Percentiles rank a stretch among this genome's conserved stretches.
phyloP scores from a whole-genome alignment of 2,113 vertebrate genomes.

The Rutilus rutilus region DNA sequence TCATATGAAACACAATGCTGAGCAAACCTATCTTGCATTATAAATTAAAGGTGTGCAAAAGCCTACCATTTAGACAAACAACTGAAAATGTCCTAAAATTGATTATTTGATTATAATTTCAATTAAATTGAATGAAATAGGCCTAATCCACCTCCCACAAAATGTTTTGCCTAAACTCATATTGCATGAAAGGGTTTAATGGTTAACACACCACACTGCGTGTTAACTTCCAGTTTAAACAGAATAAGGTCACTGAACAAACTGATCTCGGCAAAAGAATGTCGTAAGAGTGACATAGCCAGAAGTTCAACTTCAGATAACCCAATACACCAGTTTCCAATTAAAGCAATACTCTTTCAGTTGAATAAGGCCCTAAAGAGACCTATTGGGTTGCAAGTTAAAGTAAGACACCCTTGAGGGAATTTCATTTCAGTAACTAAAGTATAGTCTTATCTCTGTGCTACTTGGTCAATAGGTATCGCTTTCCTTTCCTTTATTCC shows the following conservation, averaged over 20 bases:
- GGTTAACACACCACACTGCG: neutral
- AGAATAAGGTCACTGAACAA: neutral
- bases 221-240: neutral
- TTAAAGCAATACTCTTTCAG: conserved; percentile 4
- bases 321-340: neutral
- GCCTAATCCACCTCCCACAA: neutral
- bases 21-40: too few relatives aligned
- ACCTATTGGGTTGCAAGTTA: conserved; percentile 4
- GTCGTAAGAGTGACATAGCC: neutral
- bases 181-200: conserved; percentile 10
- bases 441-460: conserved; percentile 17
- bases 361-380: neutral
- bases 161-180: neutral
- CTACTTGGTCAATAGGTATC: conserved; percentile 13
- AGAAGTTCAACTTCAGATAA: neutral
- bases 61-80: too few relatives aligned
- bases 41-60: too few relatives aligned
- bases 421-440: conserved; percentile 17
- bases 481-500: neutral
- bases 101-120: too few relatives aligned
- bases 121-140: neutral
- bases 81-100: too few relatives aligned
- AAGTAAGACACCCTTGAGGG: conserved; percentile 1
- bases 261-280: neutral
- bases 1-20: too few relatives aligned